phyloP scores from a whole-genome alignment of 2,797 vertebrate species.

The Emydoidea blandingii region DNA sequence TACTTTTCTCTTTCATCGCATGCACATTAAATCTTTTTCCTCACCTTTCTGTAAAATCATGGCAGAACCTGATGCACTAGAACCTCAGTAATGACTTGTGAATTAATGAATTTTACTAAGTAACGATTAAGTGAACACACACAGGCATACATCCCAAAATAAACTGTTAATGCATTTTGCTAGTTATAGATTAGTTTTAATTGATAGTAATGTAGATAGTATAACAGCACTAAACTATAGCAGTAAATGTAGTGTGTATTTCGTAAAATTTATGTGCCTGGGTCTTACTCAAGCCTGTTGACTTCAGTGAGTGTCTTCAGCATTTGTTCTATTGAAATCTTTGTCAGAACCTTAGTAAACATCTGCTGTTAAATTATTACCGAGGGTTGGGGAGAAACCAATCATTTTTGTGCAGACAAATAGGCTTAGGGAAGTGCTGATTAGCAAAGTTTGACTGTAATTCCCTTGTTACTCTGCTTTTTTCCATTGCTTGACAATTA shows the following conservation, averaged over 20 bases:
- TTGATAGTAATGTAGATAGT: too few species aligned
- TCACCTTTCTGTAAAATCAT: not conserved
- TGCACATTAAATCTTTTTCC: not conserved
- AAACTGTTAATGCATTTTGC: not conserved
- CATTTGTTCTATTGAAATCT: not conserved
- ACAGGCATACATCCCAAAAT: not conserved
- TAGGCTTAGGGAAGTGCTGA: not conserved
- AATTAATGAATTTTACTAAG: not conserved
- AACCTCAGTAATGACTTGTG: not conserved
- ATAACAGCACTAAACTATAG: not conserved
- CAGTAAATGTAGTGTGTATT: not conserved
- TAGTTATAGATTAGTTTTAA: not conserved
- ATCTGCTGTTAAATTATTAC: not conserved
- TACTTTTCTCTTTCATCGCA: not conserved
- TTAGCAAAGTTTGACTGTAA: not conserved
- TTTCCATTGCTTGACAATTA: not conserved
- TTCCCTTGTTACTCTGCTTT: not conserved
- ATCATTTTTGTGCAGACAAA: not conserved
- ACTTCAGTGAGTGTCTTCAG: not conserved
- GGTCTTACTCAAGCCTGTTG: not conserved
- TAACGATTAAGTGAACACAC: not conserved
- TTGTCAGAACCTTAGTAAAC: not conserved
- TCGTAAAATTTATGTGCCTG: not conserved
- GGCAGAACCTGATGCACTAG: not conserved
- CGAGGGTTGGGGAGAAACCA: not conserved